Conservation (phyloP, 92 coral and sea anemone species). For the Palythoa grandiflora region DNA sequence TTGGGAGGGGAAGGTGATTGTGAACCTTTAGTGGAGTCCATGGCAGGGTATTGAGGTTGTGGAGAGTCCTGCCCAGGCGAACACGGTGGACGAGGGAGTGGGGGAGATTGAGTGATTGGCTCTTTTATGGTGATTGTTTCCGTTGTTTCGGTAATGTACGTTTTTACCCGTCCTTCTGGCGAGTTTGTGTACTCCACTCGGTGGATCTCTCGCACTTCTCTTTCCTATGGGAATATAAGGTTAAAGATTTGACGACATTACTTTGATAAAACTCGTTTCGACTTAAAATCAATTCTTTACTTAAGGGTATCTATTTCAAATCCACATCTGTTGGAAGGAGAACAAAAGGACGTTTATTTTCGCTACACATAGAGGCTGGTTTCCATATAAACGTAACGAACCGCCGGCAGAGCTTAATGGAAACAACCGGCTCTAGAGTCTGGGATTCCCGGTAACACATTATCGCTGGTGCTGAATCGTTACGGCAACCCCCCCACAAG, state of each 20-base stretch:
- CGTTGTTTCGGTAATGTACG: conserved; percentile 22
- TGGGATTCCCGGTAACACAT: too few relatives aligned
- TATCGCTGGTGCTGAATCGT: too few relatives aligned
- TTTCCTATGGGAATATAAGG: conserved; percentile 5
- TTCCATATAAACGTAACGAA: too few relatives aligned
- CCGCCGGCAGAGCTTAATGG: too few relatives aligned
- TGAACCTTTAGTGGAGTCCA: not conserved
- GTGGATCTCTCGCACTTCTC: conserved; percentile 31
- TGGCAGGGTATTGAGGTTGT: not conserved
- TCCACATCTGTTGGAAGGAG: not conserved
- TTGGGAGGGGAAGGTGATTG: conserved; percentile 37
- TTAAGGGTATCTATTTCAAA: not conserved
- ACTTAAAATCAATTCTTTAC: not conserved
- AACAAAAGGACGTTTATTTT: too few relatives aligned
- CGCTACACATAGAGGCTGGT: not conserved
- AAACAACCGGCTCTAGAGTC: too few relatives aligned
- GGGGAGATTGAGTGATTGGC: not conserved
- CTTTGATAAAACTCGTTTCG: too few relatives aligned
- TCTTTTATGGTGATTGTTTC: conserved; percentile 24
- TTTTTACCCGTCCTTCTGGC: conserved; percentile 33
- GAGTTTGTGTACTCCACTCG: conserved; percentile 35
- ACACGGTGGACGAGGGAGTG: conserved; percentile 1
- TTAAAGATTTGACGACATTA: not conserved
- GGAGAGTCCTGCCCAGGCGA: conserved; percentile 40
- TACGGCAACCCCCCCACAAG: too few relatives aligned